Base-by-base conservation (phyloP, 2,888 invertebrate genomes). In the Coleophora deauratella region DNA sequence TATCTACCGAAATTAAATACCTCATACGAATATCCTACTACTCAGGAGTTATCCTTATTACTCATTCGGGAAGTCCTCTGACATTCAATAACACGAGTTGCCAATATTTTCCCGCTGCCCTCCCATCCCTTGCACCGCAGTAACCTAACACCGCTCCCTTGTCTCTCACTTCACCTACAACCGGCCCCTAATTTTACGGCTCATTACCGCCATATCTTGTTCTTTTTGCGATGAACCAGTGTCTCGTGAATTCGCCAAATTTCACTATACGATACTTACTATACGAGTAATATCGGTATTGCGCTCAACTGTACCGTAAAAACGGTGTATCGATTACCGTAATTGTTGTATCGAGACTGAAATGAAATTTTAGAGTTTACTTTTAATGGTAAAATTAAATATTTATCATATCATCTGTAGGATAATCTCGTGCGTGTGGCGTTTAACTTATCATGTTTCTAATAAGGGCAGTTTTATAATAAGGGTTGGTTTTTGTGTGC, bases 181-280 rank as follows among this genome's bases (percentile, higher is more conserved):
- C 21, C 21, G 21, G 21, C 21, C 60, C 84, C 81, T 78, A 81
- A 84, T 85, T 84, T 85, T 66, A 64, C 72, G 74, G 61, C 81
- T 84, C 84, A 84, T 85, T 84, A 75, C 54, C 55, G 62, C 57
- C 72, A 70, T 62, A 62, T 60, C 62, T 63, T 66, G 72, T 78
- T 68, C 70, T 76, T 78, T 81, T 80, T 76, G 74, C 76, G 59
- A 55, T 50, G 58, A 66, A 59, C 65, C 70, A 67, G 52, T 71
- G 70, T 66, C 61, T 64, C 59, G 57, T 64, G 52, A 63, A 61
- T 33, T 46, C 46, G 42, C 42, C 39, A 43, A 42, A 14, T 45
- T 38, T 41, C 34, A 41, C 45, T 38, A 45, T 32, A 57, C 50
- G 49, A 61, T 21, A 21, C 21, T 21, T n/a, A n/a, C n/a, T n/a